Conservation (phyloP, 1,140 invertebrate species). For the Ptiloglossa arizonensis region DNA sequence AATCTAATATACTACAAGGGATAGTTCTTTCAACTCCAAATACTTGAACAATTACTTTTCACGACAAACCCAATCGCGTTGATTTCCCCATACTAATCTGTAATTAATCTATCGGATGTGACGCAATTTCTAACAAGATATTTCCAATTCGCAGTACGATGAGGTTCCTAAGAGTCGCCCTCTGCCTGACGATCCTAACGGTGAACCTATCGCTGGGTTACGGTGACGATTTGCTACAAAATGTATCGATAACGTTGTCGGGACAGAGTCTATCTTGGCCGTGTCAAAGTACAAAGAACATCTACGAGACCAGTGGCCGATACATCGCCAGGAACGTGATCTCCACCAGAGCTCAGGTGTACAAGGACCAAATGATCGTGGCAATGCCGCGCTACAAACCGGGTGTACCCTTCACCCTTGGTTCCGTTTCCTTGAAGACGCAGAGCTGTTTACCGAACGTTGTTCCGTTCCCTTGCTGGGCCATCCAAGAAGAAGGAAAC, state of each 20-base stretch:
- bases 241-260: constrained; percentile 73
- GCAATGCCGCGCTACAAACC: constrained; percentile 83
- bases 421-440: constrained; percentile 81
- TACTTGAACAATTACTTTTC: no score
- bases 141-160: constrained; percentile 46
- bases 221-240: constrained; percentile 25
- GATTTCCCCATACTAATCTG: no score
- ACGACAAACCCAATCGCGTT: no score
- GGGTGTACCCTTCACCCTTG: constrained; percentile 85
- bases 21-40: no score
- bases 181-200: constrained; percentile 42
- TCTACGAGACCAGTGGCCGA: constrained; percentile 83
- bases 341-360: constrained; percentile 84
- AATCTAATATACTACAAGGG: no score
- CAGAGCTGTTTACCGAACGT: constrained; percentile 79
- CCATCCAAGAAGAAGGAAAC: constrained; percentile 84
- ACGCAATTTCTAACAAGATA: no score
- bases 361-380: constrained; percentile 83
- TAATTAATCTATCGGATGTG: background rate
- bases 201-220: background rate
- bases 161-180: constrained; percentile 30
- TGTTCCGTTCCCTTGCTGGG: constrained; percentile 85
- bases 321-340: constrained; percentile 84
- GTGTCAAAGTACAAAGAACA: constrained; percentile 83
- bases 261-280: constrained; percentile 83